Conservation (phyloP, 2,888 invertebrate genomes). For the Trichopria drosophilae region DNA sequence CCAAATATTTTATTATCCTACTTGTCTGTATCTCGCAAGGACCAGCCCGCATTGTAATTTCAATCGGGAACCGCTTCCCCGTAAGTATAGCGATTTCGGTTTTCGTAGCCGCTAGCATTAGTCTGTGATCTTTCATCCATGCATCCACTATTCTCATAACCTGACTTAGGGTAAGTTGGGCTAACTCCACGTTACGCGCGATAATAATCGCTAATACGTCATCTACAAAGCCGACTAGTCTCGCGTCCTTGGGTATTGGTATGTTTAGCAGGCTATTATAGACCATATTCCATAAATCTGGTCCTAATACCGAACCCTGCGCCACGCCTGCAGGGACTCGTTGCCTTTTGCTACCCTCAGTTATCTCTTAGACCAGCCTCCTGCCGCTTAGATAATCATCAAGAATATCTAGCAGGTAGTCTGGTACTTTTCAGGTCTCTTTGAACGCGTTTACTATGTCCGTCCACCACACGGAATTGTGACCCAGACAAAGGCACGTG, state of each 20-base stretch:
- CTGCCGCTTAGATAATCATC: conserved; percentile 29
- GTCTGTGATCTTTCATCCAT: conserved; percentile 31
- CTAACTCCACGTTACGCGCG: conserved; percentile 11
- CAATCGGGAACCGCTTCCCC: too few species aligned
- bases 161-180: conserved; percentile 18
- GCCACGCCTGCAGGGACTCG: conserved; percentile 27
- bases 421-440: conserved; percentile 16
- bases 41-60: too few species aligned
- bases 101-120: conserved; percentile 28
- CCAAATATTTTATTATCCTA: too few species aligned
- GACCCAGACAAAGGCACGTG: too few species aligned
- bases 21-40: too few species aligned
- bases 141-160: conserved; percentile 19
- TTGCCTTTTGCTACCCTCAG: conserved; percentile 18
- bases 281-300: conserved; percentile 34
- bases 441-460: conserved; percentile 26
- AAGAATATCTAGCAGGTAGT: conserved; percentile 24
- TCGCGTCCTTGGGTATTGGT: conserved; percentile 20
- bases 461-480: conserved; percentile 29
- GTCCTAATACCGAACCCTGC: conserved; percentile 33
- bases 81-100: too few species aligned
- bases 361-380: conserved; percentile 22
- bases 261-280: conserved; percentile 30
- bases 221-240: conserved; percentile 31
- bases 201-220: conserved; percentile 26